A percentile compares a stretch with the other conserved stretches of the same genome.
phyloP scores from a whole-genome alignment of 2,113 vertebrate genomes.

The Misgurnus anguillicaudatus region DNA sequence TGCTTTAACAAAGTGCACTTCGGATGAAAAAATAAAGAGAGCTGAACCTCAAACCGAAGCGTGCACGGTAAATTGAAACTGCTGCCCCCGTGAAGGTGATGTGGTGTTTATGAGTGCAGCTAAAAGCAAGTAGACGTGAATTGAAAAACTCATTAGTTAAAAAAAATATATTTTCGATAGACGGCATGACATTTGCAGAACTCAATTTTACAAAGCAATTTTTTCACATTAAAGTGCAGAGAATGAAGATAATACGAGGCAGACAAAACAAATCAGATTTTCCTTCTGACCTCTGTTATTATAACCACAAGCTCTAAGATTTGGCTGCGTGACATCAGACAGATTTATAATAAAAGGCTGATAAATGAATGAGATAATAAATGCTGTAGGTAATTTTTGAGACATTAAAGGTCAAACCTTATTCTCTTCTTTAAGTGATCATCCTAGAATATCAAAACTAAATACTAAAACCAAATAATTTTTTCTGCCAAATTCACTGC shows the following conservation, averaged over 20 bases:
- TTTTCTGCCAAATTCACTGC: too few relatives aligned
- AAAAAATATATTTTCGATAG: neutral
- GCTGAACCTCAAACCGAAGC: neutral
- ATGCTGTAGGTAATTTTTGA: too few relatives aligned
- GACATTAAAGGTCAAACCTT: too few relatives aligned
- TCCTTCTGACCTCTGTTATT: too few relatives aligned
- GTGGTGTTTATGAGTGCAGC: neutral
- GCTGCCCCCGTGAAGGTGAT: neutral
- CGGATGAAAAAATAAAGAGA: neutral
- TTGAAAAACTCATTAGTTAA: neutral
- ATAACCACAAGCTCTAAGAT: too few relatives aligned
- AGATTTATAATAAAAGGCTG: neutral
- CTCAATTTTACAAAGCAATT: neutral
- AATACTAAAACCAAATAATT: too few relatives aligned
- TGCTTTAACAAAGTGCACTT: constrained; percentile 12
- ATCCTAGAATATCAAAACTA: too few relatives aligned
- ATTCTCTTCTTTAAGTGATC: too few relatives aligned
- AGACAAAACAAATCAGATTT: neutral
- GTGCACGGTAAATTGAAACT: neutral
- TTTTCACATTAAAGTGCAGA: neutral
- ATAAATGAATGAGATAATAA: neutral
- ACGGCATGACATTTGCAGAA: neutral
- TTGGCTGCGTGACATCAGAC: neutral
- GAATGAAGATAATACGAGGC: neutral
- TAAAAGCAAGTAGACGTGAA: neutral